phyloP scores from a whole-genome alignment of 1,140 invertebrate species.

The Orius insidiosus region DNA sequence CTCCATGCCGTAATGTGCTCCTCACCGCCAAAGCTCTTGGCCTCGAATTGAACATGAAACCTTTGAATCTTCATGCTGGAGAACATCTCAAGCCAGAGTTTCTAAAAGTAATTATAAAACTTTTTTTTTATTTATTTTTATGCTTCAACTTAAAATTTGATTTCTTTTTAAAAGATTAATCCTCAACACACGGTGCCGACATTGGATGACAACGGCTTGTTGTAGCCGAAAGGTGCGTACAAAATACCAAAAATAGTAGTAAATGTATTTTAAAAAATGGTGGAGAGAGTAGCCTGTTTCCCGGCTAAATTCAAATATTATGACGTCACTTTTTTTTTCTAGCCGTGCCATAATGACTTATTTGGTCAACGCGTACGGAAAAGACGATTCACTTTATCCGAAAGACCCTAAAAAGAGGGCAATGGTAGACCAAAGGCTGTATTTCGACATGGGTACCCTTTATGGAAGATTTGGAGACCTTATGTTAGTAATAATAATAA shows the following conservation, averaged over 20 bases:
- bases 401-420: constrained; percentile 46
- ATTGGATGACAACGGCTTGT: constrained; percentile 45
- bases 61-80: constrained; percentile 42
- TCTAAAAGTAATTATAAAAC: constrained; percentile 38
- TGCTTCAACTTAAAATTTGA: background rate
- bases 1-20: constrained; percentile 43
- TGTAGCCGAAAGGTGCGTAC: constrained; percentile 41
- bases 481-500: constrained; percentile 32
- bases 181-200: constrained; percentile 48
- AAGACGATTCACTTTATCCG: constrained; percentile 40
- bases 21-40: constrained; percentile 47
- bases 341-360: constrained; percentile 56
- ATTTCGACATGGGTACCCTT: constrained; percentile 54
- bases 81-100: constrained; percentile 53
- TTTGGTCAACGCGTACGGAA: constrained; percentile 47
- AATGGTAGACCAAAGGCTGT: constrained; percentile 49
- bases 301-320: background rate
- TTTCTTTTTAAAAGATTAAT: constrained; percentile 32
- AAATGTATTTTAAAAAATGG: too few relatives aligned
- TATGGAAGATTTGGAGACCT: constrained; percentile 44
- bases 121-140: background rate
- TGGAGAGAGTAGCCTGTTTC: too few relatives aligned
- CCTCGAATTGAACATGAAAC: constrained; percentile 48
- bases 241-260: background rate
- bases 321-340: constrained; percentile 12